Conservation (phyloP, 2,113 vertebrate species). For the Seriola quinqueradiata region DNA sequence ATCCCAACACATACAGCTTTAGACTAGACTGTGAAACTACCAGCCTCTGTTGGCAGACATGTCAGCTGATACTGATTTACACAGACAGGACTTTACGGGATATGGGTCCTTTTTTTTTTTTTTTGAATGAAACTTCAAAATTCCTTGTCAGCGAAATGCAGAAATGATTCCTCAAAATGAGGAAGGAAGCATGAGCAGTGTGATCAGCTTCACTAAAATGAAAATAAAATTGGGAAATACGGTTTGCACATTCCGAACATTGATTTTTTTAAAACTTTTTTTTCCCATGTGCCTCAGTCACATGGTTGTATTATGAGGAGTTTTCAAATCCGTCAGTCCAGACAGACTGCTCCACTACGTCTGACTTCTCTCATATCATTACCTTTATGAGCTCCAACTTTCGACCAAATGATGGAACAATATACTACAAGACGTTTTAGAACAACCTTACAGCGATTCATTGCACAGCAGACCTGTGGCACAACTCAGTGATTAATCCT, state of each 20-base stretch:
- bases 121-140: constrained; percentile 9
- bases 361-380: constrained; percentile 16
- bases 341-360: fast-evolving
- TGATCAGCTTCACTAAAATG: background rate
- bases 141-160: constrained; percentile 38
- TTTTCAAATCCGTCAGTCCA: background rate
- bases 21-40: background rate
- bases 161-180: constrained; percentile 47
- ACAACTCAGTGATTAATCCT: background rate
- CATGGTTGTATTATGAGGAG: background rate
- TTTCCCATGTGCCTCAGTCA: background rate
- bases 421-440: background rate
- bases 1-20: background rate
- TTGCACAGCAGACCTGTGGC: constrained; percentile 3
- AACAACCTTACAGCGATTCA: constrained; percentile 25
- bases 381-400: constrained; percentile 18
- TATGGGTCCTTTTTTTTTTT: background rate
- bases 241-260: background rate
- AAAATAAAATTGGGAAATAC: background rate
- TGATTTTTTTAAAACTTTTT: background rate
- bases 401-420: constrained; percentile 24
- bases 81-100: constrained; percentile 15
- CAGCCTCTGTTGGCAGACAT: too few species aligned
- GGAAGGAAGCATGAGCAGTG: constrained; percentile 54
- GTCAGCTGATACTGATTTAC: background rate